Evolutionary conservation across 2,888 invertebrate species (phyloP), one percentile per base, ranked within the genome.

Genomic region (Griposia aprilina): DNA sequence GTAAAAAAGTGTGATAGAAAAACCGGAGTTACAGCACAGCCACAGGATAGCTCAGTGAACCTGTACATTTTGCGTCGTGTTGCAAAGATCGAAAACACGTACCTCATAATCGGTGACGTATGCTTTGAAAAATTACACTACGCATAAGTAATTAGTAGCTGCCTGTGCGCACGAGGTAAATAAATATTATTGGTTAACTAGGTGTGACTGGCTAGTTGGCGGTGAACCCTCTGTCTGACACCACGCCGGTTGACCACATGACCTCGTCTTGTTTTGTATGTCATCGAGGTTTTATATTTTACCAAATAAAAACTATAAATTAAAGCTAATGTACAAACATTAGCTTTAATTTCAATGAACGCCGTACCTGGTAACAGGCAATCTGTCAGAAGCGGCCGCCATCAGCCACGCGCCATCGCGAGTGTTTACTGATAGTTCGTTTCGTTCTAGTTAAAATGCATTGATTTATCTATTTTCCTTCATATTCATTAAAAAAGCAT

Each of bases 381-480:
- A 57, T 13, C n/a, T 2, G n/a, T 1, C 4, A 11, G 57, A n/a
- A 59, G 60, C 20, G 30, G 17, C 30, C 20, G 20, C 60, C 60
- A 20, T 30, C 4, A 20, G 30, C 60, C 20, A 10, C 15, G 59
- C 30, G 15, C 45, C 30, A 41, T n/a, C n/a, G 30, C 30, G 52
- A n/a, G 11, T 55, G 76, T 67, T 73, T 45, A 65, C 81, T 55
- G 67, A 74, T 74, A 62, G 74, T 41, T 55, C 23, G 66, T 23
- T 57, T 36, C 23, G 76, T 59, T 55, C 59, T 69, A 52, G 67
- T 50, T 81, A 75, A 52, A 80, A 55, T 59, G 45, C 52, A 59
- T 75, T 82, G 76, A 82, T 66, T 81, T 81, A 81, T 81, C 80
- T 75, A 57, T 82, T 81, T 84, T 76, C 85, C 85, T 82, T 73